Conservation (phyloP, 2,888 invertebrate genomes). For the Glomeris marginata region DNA sequence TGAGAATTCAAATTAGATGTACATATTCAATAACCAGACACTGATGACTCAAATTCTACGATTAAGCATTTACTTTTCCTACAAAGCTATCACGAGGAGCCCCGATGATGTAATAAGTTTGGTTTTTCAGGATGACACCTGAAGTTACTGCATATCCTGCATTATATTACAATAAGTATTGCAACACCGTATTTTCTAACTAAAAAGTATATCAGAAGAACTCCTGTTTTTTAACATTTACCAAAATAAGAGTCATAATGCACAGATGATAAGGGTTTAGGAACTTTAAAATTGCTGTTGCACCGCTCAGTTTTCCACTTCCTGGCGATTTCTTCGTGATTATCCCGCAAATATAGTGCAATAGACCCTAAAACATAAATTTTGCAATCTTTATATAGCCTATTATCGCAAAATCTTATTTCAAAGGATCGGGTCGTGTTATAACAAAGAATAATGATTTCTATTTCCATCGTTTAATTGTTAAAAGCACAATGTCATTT, state of each 20-base stretch:
- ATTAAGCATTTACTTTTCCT: conserved; percentile 22
- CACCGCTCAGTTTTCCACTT: not conserved
- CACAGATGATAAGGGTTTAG: conserved; percentile 1
- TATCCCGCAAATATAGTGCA: not conserved
- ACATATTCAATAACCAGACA: too few species aligned
- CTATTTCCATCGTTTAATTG: too few species aligned
- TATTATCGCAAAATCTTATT: too few species aligned
- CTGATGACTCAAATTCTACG: not conserved
- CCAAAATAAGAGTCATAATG: conserved; percentile 27
- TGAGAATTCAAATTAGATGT: not conserved
- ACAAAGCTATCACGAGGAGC: conserved; percentile 35
- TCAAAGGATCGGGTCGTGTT: too few species aligned
- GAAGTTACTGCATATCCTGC: conserved; percentile 26
- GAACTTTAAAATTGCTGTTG: not conserved
- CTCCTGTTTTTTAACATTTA: too few species aligned
- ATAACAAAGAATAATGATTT: too few species aligned
- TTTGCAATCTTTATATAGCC: too few species aligned
- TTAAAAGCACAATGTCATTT: too few species aligned
- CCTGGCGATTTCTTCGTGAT: not conserved
- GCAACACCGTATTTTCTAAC: too few species aligned
- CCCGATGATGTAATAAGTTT: conserved; percentile 35
- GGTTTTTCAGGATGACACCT: conserved; percentile 25
- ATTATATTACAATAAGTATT: conserved; percentile 27
- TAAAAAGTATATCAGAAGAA: too few species aligned
- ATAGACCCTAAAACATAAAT: not conserved